Conservation (phyloP, 2,888 invertebrate species). For the Ametastegia equiseti region DNA sequence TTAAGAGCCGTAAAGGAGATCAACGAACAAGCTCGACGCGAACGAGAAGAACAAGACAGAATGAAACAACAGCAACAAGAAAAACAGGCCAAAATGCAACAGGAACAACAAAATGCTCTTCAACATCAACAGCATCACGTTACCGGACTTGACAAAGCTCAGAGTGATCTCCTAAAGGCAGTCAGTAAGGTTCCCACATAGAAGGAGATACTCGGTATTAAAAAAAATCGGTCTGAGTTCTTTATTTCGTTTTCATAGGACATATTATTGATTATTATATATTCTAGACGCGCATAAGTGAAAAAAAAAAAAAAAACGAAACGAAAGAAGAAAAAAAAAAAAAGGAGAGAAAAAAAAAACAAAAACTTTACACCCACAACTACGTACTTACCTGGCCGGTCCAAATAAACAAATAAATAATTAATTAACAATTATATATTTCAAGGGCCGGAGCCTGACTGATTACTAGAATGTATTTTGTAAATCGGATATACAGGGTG, state of each 20-base stretch:
- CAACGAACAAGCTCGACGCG: slow-evolving; percentile 94
- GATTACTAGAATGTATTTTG: slow-evolving; percentile 74
- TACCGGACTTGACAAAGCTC: slow-evolving; percentile 86
- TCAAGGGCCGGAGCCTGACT: slow-evolving; percentile 67
- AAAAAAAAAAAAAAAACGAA: too few species aligned
- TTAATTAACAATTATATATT: slow-evolving; percentile 33
- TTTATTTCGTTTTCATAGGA: slow-evolving; percentile 35
- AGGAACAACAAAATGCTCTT: slow-evolving; percentile 83
- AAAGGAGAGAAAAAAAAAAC: slow-evolving; percentile 32
- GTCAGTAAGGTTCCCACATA: slow-evolving; percentile 89
- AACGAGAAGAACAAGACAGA: slow-evolving; percentile 93
- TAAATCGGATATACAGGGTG: slow-evolving; percentile 52
- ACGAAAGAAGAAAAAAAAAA: slow-evolving; percentile 48
- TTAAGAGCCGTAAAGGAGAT: slow-evolving; percentile 96
- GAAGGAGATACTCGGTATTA: slow-evolving; percentile 71
- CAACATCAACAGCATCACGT: slow-evolving; percentile 86
- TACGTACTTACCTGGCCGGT: slow-evolving; percentile 74
- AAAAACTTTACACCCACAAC: slow-evolving; percentile 60
- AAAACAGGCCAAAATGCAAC: slow-evolving; percentile 89
- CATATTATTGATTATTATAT: slow-evolving; percentile 9
- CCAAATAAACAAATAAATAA: slow-evolving; percentile 46
- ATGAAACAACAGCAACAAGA: slow-evolving; percentile 94
- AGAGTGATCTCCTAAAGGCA: slow-evolving; percentile 86
- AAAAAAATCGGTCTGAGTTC: slow-evolving; percentile 29
- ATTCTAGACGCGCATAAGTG: slow-evolving; percentile 29